Percentiles rank a stretch among this genome's conserved stretches.
phyloP scores from a whole-genome alignment of 1,140 invertebrate species.

The Antheraea pernyi region DNA sequence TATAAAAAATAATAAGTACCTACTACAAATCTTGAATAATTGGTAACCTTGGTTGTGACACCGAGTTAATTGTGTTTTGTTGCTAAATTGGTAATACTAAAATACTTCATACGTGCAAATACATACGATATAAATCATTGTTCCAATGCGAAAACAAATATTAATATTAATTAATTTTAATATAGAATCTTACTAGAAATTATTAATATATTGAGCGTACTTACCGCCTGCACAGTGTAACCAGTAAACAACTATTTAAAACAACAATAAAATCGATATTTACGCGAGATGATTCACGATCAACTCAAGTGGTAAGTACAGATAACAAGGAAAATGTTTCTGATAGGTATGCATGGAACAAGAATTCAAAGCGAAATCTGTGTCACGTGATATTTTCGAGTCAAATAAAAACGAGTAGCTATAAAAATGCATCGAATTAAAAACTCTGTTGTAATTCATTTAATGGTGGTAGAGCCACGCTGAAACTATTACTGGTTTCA shows the following conservation, averaged over 20 bases:
- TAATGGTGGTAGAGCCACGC: too few species aligned
- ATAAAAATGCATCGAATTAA: not conserved
- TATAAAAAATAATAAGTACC: not conserved
- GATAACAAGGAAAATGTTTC: slow-evolving; percentile 13
- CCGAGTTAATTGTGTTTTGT: too few species aligned
- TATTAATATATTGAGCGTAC: not conserved
- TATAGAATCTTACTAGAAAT: not conserved
- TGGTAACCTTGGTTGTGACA: not conserved
- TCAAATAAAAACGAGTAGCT: not conserved
- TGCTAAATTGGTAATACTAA: too few species aligned
- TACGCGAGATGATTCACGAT: slow-evolving; percentile 2
- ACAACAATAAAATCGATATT: slow-evolving; percentile 3
- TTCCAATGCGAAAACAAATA: not conserved
- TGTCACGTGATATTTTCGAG: not conserved
- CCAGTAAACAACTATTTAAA: not conserved
- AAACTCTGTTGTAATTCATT: too few species aligned
- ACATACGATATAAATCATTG: too few species aligned
- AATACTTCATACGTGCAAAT: too few species aligned
- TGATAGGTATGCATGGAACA: not conserved
- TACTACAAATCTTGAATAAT: not conserved
- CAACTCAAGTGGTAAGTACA: slow-evolving; percentile 9
- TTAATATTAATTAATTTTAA: too few species aligned
- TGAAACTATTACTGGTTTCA: too few species aligned
- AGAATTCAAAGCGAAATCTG: not conserved
- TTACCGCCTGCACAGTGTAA: not conserved